Conservation (phyloP, 2,797 vertebrate genomes). For the Siniperca undulata region DNA sequence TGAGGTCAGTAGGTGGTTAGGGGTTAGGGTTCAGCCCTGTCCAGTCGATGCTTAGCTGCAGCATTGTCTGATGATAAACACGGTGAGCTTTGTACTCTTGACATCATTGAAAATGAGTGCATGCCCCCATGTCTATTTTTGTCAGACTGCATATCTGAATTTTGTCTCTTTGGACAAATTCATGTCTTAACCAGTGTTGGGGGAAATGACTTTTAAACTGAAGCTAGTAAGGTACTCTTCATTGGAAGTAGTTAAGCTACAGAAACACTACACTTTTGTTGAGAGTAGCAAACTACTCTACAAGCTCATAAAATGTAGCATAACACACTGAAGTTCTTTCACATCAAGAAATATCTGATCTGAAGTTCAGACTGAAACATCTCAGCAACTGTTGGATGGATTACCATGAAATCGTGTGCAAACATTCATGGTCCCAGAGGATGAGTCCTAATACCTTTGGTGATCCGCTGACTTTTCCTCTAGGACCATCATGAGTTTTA, state of each 20-base stretch:
- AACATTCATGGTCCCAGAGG: no score
- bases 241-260: not conserved
- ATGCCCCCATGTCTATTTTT: no score
- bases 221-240: not conserved
- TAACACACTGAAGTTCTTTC: not conserved
- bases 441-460: no score
- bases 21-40: not conserved
- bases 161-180: not conserved
- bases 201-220: not conserved
- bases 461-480: no score
- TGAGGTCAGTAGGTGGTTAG: no score
- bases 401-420: not conserved
- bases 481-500: no score
- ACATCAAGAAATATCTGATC: not conserved
- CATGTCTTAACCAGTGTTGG: not conserved
- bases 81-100: no score
- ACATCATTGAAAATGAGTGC: no score
- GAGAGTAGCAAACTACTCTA: no score
- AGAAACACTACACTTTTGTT: no score
- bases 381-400: not conserved
- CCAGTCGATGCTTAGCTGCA: not conserved
- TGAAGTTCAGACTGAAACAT: not conserved
- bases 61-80: conserved; percentile 33
- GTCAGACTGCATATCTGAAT: not conserved
- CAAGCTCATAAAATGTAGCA: not conserved